Evolutionary conservation across 2,113 vertebrate species (phyloP).

Genomic region (Aptenodytes forsteri): DNA sequence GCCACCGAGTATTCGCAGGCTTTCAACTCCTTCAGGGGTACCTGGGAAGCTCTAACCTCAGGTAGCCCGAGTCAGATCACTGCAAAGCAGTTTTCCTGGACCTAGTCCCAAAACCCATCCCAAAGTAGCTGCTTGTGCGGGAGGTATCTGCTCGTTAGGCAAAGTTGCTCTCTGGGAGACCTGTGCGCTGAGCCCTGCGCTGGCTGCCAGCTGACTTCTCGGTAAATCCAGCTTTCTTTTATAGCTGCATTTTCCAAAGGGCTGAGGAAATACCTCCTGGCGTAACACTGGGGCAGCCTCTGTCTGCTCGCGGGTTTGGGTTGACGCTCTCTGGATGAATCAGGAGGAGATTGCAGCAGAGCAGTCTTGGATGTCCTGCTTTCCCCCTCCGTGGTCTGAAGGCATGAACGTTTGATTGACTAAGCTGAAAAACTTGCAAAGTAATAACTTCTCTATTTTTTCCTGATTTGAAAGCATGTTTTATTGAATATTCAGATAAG

Average conservation of each 20-base stretch:
- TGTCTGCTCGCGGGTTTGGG: neutral
- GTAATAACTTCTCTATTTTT: neutral
- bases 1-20: neutral
- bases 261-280: neutral
- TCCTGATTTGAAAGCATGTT: neutral
- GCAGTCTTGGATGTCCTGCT: neutral
- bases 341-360: neutral
- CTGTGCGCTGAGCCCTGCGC: fast-evolving
- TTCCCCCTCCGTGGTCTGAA: neutral
- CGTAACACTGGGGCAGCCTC: neutral
- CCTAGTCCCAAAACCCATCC: neutral
- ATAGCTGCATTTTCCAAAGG: neutral
- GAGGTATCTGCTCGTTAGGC: neutral
- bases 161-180: neutral
- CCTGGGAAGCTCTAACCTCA: neutral
- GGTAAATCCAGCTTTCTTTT: neutral
- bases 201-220: neutral
- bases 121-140: neutral
- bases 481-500: neutral
- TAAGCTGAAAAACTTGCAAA: neutral
- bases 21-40: neutral
- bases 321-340: neutral
- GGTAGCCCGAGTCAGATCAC: neutral
- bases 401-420: neutral
- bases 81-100: neutral